These are phyloP conservation scores for Aspidiotus rigidus DNA, from an alignment of 2,888 invertebrate species.

Conservation along the genomic window DNA sequence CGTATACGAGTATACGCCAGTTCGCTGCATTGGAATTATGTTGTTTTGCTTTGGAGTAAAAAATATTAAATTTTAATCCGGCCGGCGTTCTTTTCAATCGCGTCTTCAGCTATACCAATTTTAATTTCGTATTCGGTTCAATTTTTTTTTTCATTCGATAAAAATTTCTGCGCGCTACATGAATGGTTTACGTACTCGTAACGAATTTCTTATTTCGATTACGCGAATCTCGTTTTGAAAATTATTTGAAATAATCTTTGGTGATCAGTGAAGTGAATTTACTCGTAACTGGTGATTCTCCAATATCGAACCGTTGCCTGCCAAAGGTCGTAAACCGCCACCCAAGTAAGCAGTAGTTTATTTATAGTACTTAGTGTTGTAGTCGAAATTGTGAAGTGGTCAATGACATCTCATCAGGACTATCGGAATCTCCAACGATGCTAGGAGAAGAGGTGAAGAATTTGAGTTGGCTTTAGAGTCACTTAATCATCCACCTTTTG, in stretches of 20 bases:
- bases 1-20: constrained; percentile 17
- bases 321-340: no score
- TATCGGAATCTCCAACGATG: no score
- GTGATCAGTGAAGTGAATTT: constrained; percentile 18
- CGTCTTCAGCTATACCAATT: neutral
- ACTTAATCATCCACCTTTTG: no score
- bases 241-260: no score
- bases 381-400: no score
- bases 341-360: no score
- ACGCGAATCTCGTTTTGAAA: neutral
- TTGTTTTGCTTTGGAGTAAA: neutral
- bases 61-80: no score
- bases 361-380: no score
- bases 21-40: constrained; percentile 4
- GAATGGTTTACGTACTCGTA: neutral
- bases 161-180: neutral
- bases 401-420: no score
- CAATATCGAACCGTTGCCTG: neutral
- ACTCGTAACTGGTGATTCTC: neutral
- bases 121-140: neutral
- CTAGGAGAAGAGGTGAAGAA: no score
- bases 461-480: no score
- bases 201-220: neutral
- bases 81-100: neutral
- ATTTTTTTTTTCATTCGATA: constrained; percentile 6